Evolutionary conservation across 1,140 invertebrate genomes (phyloP).

Genomic region (Formica selysi): DNA sequence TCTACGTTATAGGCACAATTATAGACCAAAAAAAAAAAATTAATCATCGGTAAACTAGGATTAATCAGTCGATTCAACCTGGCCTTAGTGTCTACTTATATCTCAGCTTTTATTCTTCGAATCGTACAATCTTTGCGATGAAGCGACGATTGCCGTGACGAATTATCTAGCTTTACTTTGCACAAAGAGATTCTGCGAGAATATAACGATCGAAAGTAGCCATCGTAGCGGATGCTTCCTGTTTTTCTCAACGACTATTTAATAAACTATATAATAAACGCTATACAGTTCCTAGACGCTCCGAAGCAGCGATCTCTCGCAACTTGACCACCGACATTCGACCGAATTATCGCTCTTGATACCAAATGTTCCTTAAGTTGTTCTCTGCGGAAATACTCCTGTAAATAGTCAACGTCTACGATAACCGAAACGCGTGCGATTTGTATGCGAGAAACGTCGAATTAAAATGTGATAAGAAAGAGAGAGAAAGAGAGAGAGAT

Average conservation of each 20-base stretch:
- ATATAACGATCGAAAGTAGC: not conserved
- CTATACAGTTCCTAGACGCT: slow-evolving; percentile 36
- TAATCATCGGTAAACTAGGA: not conserved
- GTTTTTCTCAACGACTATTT: slow-evolving; percentile 37
- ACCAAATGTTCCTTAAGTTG: slow-evolving; percentile 78
- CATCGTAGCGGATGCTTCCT: not conserved
- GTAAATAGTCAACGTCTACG: slow-evolving; percentile 66
- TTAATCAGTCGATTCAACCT: not conserved
- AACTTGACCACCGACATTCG: slow-evolving; percentile 57
- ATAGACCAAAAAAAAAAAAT: no score
- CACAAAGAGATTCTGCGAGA: slow-evolving; percentile 10
- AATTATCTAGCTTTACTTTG: not conserved
- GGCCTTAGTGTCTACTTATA: not conserved
- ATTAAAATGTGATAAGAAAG: slow-evolving; percentile 48
- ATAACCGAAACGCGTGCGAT: slow-evolving; percentile 49
- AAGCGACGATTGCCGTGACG: not conserved
- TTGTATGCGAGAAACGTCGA: slow-evolving; percentile 41
- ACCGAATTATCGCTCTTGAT: slow-evolving; percentile 74
- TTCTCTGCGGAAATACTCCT: slow-evolving; percentile 69
- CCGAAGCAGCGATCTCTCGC: slow-evolving; percentile 47
- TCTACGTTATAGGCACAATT: not conserved
- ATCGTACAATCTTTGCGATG: not conserved
- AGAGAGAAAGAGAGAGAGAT: not conserved
- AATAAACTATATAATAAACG: not conserved
- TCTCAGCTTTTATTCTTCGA: not conserved